These are phyloP conservation scores for Geophilus truncorum DNA, from an alignment of 2,888 invertebrate genomes.

Conservation along the genomic window DNA sequence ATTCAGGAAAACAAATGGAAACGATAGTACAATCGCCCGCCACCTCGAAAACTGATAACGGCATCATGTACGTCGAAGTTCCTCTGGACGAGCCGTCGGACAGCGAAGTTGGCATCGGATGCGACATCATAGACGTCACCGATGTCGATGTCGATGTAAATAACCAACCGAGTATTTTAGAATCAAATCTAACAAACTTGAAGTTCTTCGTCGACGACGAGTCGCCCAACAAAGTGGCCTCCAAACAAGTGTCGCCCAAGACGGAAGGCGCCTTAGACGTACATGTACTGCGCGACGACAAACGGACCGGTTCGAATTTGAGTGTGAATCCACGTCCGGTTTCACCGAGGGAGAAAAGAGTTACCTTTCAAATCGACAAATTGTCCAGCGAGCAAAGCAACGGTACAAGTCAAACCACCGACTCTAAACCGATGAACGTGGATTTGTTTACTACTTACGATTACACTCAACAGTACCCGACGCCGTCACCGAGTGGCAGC, in stretches of 20 bases:
- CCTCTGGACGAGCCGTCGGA: neutral
- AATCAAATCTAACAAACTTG: neutral
- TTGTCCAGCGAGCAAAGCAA: too few relatives aligned
- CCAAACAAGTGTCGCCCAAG: neutral
- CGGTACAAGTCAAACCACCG: neutral
- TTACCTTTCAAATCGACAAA: constrained; percentile 37
- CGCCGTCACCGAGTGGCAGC: constrained; percentile 36
- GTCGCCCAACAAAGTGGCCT: neutral
- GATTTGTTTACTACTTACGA: constrained; percentile 34
- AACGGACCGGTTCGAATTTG: neutral
- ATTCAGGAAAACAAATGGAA: constrained; percentile 31
- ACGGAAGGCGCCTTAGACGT: neutral
- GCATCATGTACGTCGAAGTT: neutral
- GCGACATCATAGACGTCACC: neutral
- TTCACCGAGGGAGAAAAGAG: constrained; percentile 38
- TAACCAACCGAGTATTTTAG: neutral
- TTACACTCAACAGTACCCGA: constrained; percentile 37
- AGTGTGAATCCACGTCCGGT: constrained; percentile 10
- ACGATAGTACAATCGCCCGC: constrained; percentile 33
- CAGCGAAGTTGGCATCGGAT: too few relatives aligned
- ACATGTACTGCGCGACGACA: neutral
- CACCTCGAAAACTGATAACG: neutral
- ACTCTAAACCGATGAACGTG: neutral
- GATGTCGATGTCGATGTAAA: neutral
- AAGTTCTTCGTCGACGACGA: neutral